A percentile compares a stretch with the other conserved stretches of the same genome.
phyloP scores from a whole-genome alignment of 2,888 invertebrate species.

The Dicranocentrus wangi region DNA sequence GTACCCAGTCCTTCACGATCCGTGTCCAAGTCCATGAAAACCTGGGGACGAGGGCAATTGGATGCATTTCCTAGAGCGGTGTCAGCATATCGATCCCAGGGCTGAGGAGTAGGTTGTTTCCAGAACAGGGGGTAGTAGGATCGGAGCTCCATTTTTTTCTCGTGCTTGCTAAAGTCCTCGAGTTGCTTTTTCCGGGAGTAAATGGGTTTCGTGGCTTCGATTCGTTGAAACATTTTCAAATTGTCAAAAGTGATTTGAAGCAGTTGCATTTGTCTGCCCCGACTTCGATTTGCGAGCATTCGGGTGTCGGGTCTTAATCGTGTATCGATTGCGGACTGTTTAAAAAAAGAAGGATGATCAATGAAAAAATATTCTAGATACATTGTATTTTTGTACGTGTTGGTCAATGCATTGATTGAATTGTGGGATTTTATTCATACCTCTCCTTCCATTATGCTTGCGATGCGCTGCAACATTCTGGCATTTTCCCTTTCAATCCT shows the following conservation, averaged over 20 bases:
- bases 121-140: conserved; percentile 70
- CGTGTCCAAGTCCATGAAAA: conserved; percentile 66
- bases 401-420: background rate
- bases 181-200: conserved; percentile 66
- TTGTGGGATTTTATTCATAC: conserved; percentile 51
- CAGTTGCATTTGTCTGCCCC: conserved; percentile 62
- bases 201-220: conserved; percentile 63
- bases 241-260: conserved; percentile 71
- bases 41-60: conserved; percentile 58
- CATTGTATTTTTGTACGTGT: background rate
- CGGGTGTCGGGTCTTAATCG: conserved; percentile 15
- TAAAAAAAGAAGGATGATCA: conserved; percentile 1
- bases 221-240: conserved; percentile 68
- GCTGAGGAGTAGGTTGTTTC: conserved; percentile 42
- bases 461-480: conserved; percentile 64
- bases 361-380: background rate
- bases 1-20: conserved; percentile 56
- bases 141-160: conserved; percentile 60
- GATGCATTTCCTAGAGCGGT: conserved; percentile 61
- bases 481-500: conserved; percentile 72
- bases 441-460: conserved; percentile 68
- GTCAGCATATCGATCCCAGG: conserved; percentile 57
- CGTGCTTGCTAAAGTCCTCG: conserved; percentile 61
- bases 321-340: conserved; percentile 65
- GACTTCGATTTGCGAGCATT: conserved; percentile 47